A percentile compares a stretch with the other conserved stretches of the same genome.
Conservation (phyloP, 1,140 invertebrate species). For the Parasteatoda tepidariorum region DNA sequence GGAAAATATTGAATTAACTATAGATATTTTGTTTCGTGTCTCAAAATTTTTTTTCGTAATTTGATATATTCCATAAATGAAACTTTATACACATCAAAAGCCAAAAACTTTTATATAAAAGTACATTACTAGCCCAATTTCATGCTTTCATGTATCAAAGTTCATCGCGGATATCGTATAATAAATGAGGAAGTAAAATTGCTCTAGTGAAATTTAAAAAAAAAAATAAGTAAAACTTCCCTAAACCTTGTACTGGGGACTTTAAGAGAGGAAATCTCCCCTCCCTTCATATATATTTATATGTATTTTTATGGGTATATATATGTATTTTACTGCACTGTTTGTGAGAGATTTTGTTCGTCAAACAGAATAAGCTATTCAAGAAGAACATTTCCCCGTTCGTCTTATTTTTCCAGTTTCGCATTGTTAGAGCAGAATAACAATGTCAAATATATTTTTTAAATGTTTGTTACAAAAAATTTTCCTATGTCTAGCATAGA, state of each 20-base stretch:
- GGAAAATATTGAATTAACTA: too few relatives aligned
- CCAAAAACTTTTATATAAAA: too few relatives aligned
- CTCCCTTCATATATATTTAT: background rate
- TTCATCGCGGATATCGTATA: background rate
- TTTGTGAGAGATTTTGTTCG: background rate
- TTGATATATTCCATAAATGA: too few relatives aligned
- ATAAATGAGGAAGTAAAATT: background rate
- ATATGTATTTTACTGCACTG: background rate
- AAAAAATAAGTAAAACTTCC: background rate
- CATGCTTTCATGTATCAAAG: background rate
- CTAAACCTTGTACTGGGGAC: background rate
- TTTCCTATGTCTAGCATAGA: background rate
- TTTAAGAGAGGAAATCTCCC: background rate
- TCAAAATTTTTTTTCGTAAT: too few relatives aligned
- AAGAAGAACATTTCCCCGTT: background rate
- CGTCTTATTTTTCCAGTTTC: background rate
- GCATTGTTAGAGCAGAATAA: background rate
- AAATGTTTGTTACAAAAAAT: background rate
- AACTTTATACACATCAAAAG: too few relatives aligned
- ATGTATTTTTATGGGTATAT: background rate
- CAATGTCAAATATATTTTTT: background rate
- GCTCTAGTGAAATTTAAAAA: background rate
- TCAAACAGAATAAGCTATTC: background rate
- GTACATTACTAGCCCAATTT: background rate
- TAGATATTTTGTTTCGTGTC: too few relatives aligned